Conservation (phyloP, 2,113 vertebrate genomes). For the Ptychochromis oligacanthus region DNA sequence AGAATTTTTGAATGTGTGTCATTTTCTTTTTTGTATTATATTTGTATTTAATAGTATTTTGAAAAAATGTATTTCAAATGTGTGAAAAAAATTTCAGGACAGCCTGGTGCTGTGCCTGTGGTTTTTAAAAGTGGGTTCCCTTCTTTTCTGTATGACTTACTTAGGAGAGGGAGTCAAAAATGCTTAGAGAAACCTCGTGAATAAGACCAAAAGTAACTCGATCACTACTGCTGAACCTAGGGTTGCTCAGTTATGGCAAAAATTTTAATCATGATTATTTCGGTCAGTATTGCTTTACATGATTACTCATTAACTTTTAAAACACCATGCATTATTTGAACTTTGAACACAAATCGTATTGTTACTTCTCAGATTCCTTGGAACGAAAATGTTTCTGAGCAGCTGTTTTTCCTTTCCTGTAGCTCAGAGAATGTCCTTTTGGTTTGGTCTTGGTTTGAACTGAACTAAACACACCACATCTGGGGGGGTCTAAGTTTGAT, state of each 20-base stretch:
- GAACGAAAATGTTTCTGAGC: background rate
- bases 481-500: accelerated
- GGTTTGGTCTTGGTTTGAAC: background rate
- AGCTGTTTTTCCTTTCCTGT: background rate
- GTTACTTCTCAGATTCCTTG: background rate
- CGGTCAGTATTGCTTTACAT: background rate
- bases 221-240: too few relatives aligned
- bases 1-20: background rate
- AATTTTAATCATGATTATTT: background rate
- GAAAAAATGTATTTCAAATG: background rate
- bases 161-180: too few relatives aligned
- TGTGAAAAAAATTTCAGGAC: too few relatives aligned
- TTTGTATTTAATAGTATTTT: too few relatives aligned
- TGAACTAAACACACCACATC: background rate
- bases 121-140: too few relatives aligned
- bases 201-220: too few relatives aligned
- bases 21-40: background rate
- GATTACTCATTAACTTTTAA: background rate
- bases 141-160: too few relatives aligned
- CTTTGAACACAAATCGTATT: background rate
- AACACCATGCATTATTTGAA: background rate
- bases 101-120: too few relatives aligned
- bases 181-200: too few relatives aligned
- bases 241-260: background rate
- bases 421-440: background rate